These are phyloP conservation scores for Drosophila peninsularis DNA, from an alignment of 2,888 invertebrate genomes.

Conservation along the genomic window DNA sequence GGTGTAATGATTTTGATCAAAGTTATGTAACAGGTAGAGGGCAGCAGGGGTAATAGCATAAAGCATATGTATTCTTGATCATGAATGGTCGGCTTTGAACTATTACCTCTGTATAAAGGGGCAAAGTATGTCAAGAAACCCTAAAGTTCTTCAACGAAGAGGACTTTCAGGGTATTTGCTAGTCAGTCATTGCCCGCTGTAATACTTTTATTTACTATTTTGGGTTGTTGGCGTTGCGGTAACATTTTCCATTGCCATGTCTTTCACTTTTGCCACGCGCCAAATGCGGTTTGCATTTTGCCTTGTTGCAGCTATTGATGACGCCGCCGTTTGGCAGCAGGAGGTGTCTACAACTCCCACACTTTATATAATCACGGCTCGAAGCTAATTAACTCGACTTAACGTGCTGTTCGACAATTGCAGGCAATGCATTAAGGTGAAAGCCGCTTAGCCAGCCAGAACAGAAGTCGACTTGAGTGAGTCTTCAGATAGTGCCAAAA, in stretches of 20 bases:
- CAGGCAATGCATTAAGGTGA: conserved; percentile 11
- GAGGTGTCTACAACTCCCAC: conserved; percentile 12
- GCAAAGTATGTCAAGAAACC: no score
- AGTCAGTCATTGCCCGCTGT: background rate
- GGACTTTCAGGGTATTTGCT: background rate
- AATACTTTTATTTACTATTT: background rate
- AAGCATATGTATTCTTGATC: background rate
- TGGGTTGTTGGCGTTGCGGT: conserved; percentile 4
- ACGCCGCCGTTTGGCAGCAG: conserved; percentile 13
- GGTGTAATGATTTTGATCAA: background rate
- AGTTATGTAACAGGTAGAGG: background rate
- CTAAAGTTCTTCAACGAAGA: background rate
- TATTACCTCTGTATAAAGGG: no score
- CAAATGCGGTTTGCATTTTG: conserved; percentile 36
- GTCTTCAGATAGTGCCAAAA: background rate
- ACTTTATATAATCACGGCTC: conserved; percentile 45
- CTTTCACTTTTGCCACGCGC: conserved; percentile 53
- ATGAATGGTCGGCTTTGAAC: no score
- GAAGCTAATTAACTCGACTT: conserved; percentile 26
- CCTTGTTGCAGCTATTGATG: conserved; percentile 33
- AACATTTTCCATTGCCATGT: conserved; percentile 22
- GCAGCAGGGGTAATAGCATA: background rate
- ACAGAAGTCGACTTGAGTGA: background rate
- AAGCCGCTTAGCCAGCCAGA: conserved; percentile 12
- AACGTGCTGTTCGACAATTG: conserved; percentile 10